A percentile compares a stretch with the other conserved stretches of the same genome.
phyloP scores from a whole-genome alignment of 2,888 invertebrate species.

The Dichetophora obliterata region DNA sequence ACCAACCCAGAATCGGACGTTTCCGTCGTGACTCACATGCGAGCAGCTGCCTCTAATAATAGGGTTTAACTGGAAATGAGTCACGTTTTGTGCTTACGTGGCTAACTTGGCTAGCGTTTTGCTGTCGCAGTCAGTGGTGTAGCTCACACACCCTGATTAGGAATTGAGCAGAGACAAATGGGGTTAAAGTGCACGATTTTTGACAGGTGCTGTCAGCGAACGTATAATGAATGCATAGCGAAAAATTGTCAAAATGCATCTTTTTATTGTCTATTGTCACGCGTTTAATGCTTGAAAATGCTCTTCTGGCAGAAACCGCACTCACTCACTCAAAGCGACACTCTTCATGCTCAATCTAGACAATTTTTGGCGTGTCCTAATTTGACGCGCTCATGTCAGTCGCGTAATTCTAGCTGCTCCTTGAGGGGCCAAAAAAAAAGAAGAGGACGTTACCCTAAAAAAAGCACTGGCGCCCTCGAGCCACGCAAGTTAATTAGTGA shows the following conservation, averaged over 20 bases:
- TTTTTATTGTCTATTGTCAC: constrained; percentile 8
- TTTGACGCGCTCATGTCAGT: not conserved
- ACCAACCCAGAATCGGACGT: not conserved
- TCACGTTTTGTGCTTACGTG: constrained; percentile 38
- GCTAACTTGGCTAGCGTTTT: constrained; percentile 2
- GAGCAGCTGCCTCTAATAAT: constrained; percentile 28
- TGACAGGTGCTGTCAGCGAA: not conserved
- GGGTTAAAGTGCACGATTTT: not conserved
- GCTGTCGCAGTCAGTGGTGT: not conserved
- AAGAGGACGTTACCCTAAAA: not conserved
- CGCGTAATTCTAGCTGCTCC: constrained; percentile 11
- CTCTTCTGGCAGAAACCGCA: not conserved
- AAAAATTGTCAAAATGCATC: not conserved
- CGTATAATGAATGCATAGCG: not conserved
- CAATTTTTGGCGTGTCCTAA: constrained; percentile 22
- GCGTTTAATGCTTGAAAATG: not conserved
- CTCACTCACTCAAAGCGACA: not conserved
- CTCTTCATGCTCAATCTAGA: not conserved
- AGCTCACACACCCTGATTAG: not conserved
- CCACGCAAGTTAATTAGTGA: constrained; percentile 12
- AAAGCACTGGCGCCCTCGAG: not conserved
- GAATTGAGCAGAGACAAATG: not conserved
- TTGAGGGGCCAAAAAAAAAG: no score
- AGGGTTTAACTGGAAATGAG: constrained; percentile 30
- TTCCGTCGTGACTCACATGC: constrained; percentile 26